Base-by-base conservation (phyloP, 2,797 vertebrate species). In the Rhinichthys osculus region DNA sequence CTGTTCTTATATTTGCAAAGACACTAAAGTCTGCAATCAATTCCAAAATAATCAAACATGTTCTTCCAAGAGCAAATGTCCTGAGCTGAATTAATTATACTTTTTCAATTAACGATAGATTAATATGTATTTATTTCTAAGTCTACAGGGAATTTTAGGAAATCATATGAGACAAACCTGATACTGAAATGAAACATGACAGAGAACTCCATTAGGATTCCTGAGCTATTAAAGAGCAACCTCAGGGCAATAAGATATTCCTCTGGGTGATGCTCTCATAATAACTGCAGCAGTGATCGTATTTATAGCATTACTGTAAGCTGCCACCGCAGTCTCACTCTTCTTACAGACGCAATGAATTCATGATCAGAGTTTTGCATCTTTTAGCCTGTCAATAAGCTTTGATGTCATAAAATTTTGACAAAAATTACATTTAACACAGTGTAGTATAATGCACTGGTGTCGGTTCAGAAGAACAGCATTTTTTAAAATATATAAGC, bases 231-330 rank as follows among this genome's bases (percentile, higher is more conserved):
- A 59, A 78, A 78, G 54, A 78, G 23, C 77, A 42, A 62, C 77
- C 57, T 78, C 57, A 7, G 40, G 54, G 77, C 77, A 44, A 78
- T 64, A n/a, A 78, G 57, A 78, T 78, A 78, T 64, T 78, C 77
- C 77, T 78, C 77, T 78, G 77, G 38, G 77, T 42, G 38, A 64
- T 30, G 8, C 57, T 42, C 33, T 76, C 70, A 35, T 21, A 78
- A n/a, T 62, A 78, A 78, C 77, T 44, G 38, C 57, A 78, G 77
- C 57, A 30, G 38, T 7, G 38, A 57, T 62, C 10, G 38, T 78
- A 78, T 78, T 78, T 78, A 78, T 78, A 78, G 77, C 38, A 44
- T 78, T 78, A 78, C 38, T 64, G 76, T 78, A 78, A 78, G 14
- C 13, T 62, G 35, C 76, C 54, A 42, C 38, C 54, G 2, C n/a